Percentiles rank a stretch among this genome's conserved stretches.
phyloP scores from a whole-genome alignment of 2,797 vertebrate species.

The Apogon hyalosoma region DNA sequence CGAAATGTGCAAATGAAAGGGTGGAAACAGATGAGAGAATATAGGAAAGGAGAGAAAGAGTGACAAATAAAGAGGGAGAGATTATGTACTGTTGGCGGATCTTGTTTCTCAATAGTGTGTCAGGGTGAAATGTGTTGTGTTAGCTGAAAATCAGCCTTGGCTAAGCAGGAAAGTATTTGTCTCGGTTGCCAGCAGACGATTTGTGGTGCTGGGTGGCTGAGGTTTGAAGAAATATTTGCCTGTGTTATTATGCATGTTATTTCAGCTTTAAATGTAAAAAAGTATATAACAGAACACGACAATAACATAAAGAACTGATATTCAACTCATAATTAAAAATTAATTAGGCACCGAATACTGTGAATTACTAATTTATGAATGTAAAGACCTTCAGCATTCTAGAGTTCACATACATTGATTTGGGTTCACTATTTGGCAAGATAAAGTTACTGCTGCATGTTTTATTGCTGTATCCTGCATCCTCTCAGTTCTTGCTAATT shows the following conservation, averaged over 20 bases:
- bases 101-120: conserved; percentile 44
- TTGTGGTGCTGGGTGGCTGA: conserved; percentile 29
- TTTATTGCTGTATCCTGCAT: too few relatives aligned
- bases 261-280: conserved; percentile 2
- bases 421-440: too few relatives aligned
- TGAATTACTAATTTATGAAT: too few relatives aligned
- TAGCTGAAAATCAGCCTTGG: conserved; percentile 41
- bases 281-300: neutral
- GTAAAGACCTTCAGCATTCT: too few relatives aligned
- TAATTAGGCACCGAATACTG: too few relatives aligned
- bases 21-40: conserved; percentile 33
- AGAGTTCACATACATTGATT: too few relatives aligned
- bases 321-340: too few relatives aligned
- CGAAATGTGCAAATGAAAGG: conserved; percentile 27
- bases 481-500: too few relatives aligned
- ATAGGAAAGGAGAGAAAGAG: conserved; percentile 25
- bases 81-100: conserved; percentile 50
- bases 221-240: conserved; percentile 12
- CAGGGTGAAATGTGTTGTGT: conserved; percentile 49
- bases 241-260: neutral
- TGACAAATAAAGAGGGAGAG: conserved; percentile 19
- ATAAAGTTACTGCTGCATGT: too few relatives aligned
- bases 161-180: conserved; percentile 54
- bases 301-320: too few relatives aligned
- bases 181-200: conserved; percentile 43